These are phyloP conservation scores for Rhingia campestris DNA, from an alignment of 2,888 invertebrate genomes.

Conservation along the genomic window DNA sequence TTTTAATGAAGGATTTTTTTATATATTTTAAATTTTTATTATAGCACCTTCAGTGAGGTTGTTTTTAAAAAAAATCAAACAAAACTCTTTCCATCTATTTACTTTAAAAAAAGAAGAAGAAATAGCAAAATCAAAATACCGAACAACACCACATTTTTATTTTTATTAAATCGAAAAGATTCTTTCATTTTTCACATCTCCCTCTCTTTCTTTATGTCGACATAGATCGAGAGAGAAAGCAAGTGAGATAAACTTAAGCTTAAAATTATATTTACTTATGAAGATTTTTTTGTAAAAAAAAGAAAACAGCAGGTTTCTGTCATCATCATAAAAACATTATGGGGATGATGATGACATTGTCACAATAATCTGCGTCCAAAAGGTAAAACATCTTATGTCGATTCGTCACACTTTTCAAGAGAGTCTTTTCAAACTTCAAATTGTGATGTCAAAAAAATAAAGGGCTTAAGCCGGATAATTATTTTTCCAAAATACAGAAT, in stretches of 20 bases:
- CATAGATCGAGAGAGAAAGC: no score
- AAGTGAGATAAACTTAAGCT: no score
- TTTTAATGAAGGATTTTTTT: neutral
- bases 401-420: no score
- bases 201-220: no score
- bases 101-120: slow-evolving; percentile 21
- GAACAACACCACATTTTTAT: slow-evolving; percentile 35
- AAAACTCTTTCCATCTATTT: slow-evolving; percentile 23
- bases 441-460: slow-evolving; percentile 2
- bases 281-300: slow-evolving; percentile 33
- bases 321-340: no score
- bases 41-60: slow-evolving; percentile 23
- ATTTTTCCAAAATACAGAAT: no score
- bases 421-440: slow-evolving; percentile 1
- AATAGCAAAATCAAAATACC: slow-evolving; percentile 1
- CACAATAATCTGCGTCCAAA: no score
- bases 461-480: no score
- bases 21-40: slow-evolving; percentile 33
- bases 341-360: no score
- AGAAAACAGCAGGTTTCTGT: slow-evolving; percentile 52
- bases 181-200: slow-evolving; percentile 7
- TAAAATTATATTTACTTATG: slow-evolving; percentile 20
- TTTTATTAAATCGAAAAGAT: slow-evolving; percentile 68
- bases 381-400: slow-evolving; percentile 7
- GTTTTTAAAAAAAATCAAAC: slow-evolving; percentile 1